Evolutionary conservation across 2,113 vertebrate genomes (phyloP).

Genomic region (Odocoileus hemionus): DNA sequence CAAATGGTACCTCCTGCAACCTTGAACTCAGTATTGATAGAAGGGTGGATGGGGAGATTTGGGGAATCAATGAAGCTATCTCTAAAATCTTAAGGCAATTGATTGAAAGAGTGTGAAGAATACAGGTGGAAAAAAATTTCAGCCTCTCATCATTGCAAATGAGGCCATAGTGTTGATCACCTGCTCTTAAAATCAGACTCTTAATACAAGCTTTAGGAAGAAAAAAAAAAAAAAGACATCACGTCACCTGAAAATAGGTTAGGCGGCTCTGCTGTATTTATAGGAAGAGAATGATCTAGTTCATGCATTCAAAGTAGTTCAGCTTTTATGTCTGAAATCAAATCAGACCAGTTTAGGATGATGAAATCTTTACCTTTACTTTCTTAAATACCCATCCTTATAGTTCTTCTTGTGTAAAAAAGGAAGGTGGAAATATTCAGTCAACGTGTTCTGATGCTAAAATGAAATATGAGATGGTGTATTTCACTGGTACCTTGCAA

Average conservation of each 20-base stretch:
- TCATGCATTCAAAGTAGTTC: conserved; percentile 51
- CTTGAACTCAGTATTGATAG: conserved; percentile 54
- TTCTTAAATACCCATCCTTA: neutral
- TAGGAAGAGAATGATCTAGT: conserved; percentile 46
- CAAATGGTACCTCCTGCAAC: conserved; percentile 56
- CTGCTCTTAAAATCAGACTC: neutral
- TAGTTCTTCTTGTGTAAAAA: neutral
- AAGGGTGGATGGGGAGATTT: conserved; percentile 33
- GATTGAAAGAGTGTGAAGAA: conserved; percentile 53
- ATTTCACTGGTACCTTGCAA: neutral
- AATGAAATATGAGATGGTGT: fast-evolving
- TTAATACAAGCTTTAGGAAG: neutral
- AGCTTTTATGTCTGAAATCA: conserved; percentile 13
- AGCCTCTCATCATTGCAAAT: conserved; percentile 49
- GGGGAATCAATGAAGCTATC: conserved; percentile 44
- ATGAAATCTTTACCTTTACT: neutral
- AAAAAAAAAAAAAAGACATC: neutral
- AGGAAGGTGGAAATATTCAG: neutral
- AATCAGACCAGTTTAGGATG: neutral
- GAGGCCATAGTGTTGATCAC: neutral
- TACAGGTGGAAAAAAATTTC: conserved; percentile 15
- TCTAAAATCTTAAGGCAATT: conserved; percentile 64
- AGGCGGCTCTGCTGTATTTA: conserved; percentile 53
- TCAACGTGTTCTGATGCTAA: neutral
- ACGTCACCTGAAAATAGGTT: conserved; percentile 23